Evolutionary conservation across 2,888 invertebrate genomes (phyloP), one percentile per base, ranked within the genome.

Genomic region (Atethmia centrago): DNA sequence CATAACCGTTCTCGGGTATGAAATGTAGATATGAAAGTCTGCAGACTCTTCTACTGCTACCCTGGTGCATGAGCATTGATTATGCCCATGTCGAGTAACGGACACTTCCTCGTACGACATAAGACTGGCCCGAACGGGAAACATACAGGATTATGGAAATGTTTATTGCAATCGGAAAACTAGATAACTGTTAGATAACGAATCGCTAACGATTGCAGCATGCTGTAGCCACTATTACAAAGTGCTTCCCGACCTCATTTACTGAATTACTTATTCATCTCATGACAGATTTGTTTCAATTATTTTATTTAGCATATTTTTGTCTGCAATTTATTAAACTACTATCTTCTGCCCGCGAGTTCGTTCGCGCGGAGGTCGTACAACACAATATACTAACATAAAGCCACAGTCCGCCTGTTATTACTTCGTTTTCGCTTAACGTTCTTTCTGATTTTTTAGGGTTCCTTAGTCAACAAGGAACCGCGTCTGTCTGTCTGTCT

Each of bases 141-240:
- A 67, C 71, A 58, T 21, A 59, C 64, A 71, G 68, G 71, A 76
- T 70, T 73, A 70, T 75, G 69, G 61, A 75, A 78, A 85, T 74
- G 62, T 85, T 74, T 80, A 79, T 77, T 58, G 67, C 75, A 65
- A 64, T 73, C 78, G 77, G 78, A 80, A 83, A 85, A 71, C 62
- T 78, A 40, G 49, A 71, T 61, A 58, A 65, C 55, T 71, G 47
- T 80, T 80, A 74, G 36, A 77, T 83, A 85, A 78, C 59, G 8
- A 65, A 25, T 68, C n/a, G 42, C 53, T 49, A 61, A 51, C 31
- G 55, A 56, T 31, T 65, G 64, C 45, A n/a, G n/a, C n/a, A 19
- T 1, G 28, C 55, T 63, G 25, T 53, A 53, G 28, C 63, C 12
- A 63, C 10, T 21, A 16, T 42, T 62, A 21, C 31, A n/a, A 19